A percentile compares a stretch with the other conserved stretches of the same genome.
Conservation (phyloP, 1,140 invertebrate genomes). For the Orchestia grillus region DNA sequence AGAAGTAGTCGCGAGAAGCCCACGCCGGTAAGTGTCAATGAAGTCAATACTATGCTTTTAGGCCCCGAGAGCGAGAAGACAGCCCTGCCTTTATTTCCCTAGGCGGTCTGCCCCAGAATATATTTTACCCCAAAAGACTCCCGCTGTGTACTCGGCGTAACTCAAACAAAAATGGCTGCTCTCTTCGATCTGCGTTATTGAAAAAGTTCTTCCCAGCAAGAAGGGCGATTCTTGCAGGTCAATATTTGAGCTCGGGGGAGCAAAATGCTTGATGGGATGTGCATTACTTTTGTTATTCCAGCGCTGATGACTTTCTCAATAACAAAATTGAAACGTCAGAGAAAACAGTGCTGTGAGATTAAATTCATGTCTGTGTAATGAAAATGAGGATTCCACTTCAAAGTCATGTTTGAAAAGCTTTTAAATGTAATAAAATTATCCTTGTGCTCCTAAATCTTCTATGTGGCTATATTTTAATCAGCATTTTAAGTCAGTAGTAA, state of each 20-base stretch:
- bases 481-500: too few species aligned
- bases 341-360: too few species aligned
- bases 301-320: too few species aligned
- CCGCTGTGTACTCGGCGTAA: background rate
- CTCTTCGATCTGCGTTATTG: constrained; percentile 26
- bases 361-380: too few species aligned
- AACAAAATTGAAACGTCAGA: too few species aligned
- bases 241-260: background rate
- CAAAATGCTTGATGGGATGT: background rate
- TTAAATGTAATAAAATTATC: too few species aligned
- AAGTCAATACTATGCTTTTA: background rate
- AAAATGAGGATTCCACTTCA: too few species aligned
- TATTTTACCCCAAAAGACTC: background rate
- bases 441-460: too few species aligned
- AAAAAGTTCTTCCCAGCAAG: background rate
- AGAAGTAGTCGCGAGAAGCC: background rate
- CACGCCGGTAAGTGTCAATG: background rate
- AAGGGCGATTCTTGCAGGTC: background rate
- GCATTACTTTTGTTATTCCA: background rate
- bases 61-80: background rate
- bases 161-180: constrained; percentile 42
- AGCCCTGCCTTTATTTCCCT: background rate
- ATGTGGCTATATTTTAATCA: too few species aligned
- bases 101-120: background rate
- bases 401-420: too few species aligned